A percentile compares a stretch with the other conserved stretches of the same genome.
phyloP scores from a whole-genome alignment of 2,888 invertebrate genomes.

The Tethea ocularis region DNA sequence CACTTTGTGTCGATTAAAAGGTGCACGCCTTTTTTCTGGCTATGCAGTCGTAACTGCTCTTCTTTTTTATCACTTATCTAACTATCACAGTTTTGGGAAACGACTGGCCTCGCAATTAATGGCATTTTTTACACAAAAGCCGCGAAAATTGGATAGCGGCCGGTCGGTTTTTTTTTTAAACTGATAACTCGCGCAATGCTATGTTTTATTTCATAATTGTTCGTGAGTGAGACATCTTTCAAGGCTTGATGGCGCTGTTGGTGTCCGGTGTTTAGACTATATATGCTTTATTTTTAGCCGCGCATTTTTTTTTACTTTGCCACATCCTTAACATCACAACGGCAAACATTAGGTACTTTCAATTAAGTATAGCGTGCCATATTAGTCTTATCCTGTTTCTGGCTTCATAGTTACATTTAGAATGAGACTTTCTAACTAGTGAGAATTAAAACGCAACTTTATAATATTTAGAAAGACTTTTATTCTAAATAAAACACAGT shows the following conservation, averaged over 20 bases:
- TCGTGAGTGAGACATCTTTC: neutral
- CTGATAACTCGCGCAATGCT: neutral
- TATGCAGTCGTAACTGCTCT: slow-evolving; percentile 27
- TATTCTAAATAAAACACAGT: no score
- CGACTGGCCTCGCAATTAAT: neutral
- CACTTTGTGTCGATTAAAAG: slow-evolving; percentile 11
- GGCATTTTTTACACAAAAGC: neutral
- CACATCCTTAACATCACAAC: no score
- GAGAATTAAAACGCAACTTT: no score
- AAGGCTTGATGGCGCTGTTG: neutral
- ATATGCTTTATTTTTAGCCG: no score
- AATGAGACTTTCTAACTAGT: no score
- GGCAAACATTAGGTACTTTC: no score
- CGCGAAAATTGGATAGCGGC: slow-evolving; percentile 6
- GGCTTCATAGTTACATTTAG: no score
- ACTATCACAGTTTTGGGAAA: slow-evolving; percentile 24
- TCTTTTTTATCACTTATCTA: slow-evolving; percentile 35
- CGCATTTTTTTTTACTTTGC: no score
- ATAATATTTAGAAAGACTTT: no score
- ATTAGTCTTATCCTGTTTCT: no score
- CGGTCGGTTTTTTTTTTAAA: neutral
- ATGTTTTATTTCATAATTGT: neutral
- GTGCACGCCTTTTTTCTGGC: slow-evolving; percentile 26
- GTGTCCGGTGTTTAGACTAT: no score
- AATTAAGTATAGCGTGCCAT: no score